Base-by-base conservation (phyloP, 1,140 invertebrate genomes). In the Parapsyche elsis region DNA sequence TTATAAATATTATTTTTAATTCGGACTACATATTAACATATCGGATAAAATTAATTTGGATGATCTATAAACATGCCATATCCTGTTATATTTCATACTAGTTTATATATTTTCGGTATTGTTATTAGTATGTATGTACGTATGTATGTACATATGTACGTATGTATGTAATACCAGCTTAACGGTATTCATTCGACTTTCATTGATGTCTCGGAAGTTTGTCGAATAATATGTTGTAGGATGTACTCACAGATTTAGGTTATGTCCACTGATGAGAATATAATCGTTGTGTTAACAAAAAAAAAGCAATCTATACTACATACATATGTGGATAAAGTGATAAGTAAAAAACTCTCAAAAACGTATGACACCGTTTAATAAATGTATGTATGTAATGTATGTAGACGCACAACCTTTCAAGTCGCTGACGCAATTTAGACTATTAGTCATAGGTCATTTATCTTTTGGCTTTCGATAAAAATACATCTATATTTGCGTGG, bases 371-470 rank as follows among this genome's bases (percentile, higher is more conserved):
- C 30, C 1, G 30, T 38, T 38, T n/a, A n/a, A n/a, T n/a, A n/a
- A n/a, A n/a, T n/a, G n/a, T n/a, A n/a, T n/a, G n/a, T n/a, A n/a
- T n/a, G n/a, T 64, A 67, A 26, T 67, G 12, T 2, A 21, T 61
- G 7, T 61, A 53, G 49, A 14, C 10, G 12, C 10, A 53, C 2
- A 53, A 53, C 49, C 49, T 53, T 53, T 53, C 16, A 38, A 38
- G 30, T 38, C 30, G 30, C 59, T 21, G n/a, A 19, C 59, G 21
- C 14, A 61, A 61, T 61, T 61, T 61, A 38, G 30, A 38, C 30
- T 38, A 21, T 61, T 61, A 61, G 59, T 61, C 59, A 61, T 23
- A 61, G 59, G 30, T 38, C 30, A 38, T 19, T 53, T 53, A 16
- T 53, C 16, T 53, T 2, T 19, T 19, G 2, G 49, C 12, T 2